Conservation (phyloP, 64 coral and sea anemone species). For the Porites lutea region DNA sequence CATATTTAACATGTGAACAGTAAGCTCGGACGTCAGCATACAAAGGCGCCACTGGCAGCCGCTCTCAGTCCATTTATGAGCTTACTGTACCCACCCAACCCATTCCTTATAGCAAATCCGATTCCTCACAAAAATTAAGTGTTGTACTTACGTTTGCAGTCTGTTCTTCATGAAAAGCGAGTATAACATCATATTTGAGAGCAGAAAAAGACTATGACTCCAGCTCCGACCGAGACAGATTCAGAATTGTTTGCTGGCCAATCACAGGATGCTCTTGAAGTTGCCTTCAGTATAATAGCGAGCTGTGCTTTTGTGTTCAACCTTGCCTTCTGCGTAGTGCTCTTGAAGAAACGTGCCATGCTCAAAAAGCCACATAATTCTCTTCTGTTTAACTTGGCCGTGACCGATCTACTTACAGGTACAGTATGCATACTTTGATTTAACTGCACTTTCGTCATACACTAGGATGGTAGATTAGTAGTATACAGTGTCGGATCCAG, state of each 20-base stretch:
- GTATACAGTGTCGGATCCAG: too few relatives aligned
- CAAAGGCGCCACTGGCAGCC: too few relatives aligned
- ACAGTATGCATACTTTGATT: too few relatives aligned
- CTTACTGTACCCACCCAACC: too few relatives aligned
- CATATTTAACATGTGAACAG: too few relatives aligned
- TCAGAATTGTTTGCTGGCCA: neutral
- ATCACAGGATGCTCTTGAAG: neutral
- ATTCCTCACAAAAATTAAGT: neutral
- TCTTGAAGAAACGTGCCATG: slow-evolving; percentile 24
- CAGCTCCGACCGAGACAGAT: neutral
- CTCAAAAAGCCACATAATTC: slow-evolving; percentile 30
- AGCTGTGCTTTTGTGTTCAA: slow-evolving; percentile 23
- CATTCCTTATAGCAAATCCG: too few relatives aligned
- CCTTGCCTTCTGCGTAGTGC: slow-evolving; percentile 21
- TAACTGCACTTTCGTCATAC: too few relatives aligned
- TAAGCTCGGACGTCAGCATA: too few relatives aligned
- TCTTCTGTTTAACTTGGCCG: slow-evolving; percentile 28
- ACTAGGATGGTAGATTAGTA: too few relatives aligned
- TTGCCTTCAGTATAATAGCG: slow-evolving; percentile 18
- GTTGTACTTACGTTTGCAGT: neutral
- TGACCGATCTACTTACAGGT: slow-evolving; percentile 41
- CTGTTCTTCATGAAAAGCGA: slow-evolving; percentile 4
- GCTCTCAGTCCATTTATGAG: too few relatives aligned
- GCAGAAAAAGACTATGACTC: neutral
- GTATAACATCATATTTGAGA: neutral